Evolutionary conservation across 92 coral and sea anemone species (phyloP).

Genomic region (Chrysogorgia sp.): DNA sequence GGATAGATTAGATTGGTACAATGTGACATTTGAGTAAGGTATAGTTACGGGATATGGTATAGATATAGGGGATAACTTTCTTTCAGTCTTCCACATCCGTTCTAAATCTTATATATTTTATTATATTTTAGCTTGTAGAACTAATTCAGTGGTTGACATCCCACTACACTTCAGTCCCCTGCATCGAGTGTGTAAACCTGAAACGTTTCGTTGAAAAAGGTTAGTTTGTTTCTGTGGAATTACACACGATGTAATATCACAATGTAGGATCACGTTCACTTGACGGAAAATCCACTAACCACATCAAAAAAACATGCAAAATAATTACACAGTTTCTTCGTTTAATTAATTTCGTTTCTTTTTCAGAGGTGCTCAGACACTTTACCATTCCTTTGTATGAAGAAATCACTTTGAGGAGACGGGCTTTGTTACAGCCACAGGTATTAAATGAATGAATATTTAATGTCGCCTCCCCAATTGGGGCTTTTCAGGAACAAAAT

Average conservation of each 20-base stretch:
- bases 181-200: conserved; percentile 39
- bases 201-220: conserved; percentile 70
- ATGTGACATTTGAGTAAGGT: no score
- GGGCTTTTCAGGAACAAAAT: no score
- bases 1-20: no score
- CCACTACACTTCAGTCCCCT: conserved; percentile 32
- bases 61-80: no score
- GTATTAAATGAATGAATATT: conserved; percentile 53
- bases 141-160: conserved; percentile 71
- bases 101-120: background rate
- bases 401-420: conserved; percentile 73
- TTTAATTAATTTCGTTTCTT: background rate
- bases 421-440: conserved; percentile 81
- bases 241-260: no score
- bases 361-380: conserved; percentile 69
- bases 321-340: no score
- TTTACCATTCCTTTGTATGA: conserved; percentile 71
- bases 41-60: no score
- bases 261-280: background rate
- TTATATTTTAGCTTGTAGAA: conserved; percentile 56
- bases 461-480: no score
- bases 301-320: no score
- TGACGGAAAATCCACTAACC: no score
- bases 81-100: background rate
- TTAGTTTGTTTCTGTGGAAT: conserved; percentile 15